Evolutionary conservation across 2,888 invertebrate genomes (phyloP).

Genomic region (Drosophila diplacantha): DNA sequence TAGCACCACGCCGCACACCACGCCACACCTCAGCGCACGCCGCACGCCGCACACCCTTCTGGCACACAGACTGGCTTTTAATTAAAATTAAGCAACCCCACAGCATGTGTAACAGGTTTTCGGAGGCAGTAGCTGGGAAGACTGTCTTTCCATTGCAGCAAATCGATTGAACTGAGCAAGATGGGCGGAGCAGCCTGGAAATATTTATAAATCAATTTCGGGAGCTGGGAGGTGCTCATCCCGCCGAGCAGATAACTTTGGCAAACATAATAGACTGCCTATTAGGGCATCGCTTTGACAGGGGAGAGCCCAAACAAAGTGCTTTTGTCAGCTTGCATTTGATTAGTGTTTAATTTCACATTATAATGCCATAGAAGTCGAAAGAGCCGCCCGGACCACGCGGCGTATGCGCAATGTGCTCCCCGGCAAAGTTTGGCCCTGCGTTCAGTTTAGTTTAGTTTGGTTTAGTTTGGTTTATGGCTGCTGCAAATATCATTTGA

Average conservation of each 20-base stretch:
- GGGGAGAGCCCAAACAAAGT: conserved; percentile 20
- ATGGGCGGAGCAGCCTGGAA: not conserved
- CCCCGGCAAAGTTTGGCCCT: conserved; percentile 32
- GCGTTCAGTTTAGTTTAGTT: conserved; percentile 31
- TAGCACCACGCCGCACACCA: not conserved
- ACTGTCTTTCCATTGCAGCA: not conserved
- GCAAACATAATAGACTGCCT: conserved; percentile 15
- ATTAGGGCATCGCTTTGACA: conserved; percentile 27
- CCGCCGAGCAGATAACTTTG: conserved; percentile 4
- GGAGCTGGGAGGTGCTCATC: not conserved
- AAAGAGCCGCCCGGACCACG: conserved; percentile 21
- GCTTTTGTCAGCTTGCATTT: conserved; percentile 29
- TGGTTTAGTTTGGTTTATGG: conserved; percentile 57
- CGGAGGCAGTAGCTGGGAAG: not conserved
- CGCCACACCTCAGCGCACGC: too few species aligned
- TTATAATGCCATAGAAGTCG: conserved; percentile 29
- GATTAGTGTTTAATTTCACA: conserved; percentile 44
- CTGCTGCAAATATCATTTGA: conserved; percentile 51
- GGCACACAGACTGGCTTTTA: conserved; percentile 35
- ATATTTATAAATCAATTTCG: conserved; percentile 25
- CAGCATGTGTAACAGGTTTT: conserved; percentile 2
- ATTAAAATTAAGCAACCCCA: conserved; percentile 50
- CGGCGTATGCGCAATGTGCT: conserved; percentile 54
- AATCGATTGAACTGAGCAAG: not conserved
- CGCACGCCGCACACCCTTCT: too few species aligned